Evolutionary conservation across 2,113 vertebrate species (phyloP), one percentile per base, ranked within the genome.

Genomic region (Tricholaema leucomelas): DNA sequence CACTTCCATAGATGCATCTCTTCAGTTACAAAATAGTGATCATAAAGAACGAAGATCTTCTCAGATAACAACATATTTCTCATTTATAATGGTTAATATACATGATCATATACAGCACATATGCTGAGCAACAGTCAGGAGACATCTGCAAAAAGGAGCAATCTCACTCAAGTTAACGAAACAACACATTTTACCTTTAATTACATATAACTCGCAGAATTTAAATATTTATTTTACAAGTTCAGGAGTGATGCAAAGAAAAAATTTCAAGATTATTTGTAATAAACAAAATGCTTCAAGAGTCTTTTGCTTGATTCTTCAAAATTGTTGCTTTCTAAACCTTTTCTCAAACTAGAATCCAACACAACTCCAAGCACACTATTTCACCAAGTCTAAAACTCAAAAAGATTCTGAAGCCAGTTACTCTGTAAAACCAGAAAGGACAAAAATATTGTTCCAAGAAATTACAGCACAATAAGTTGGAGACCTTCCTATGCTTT

Each of bases 351-450:
- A 65, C 10, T 25, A 72, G 25, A 70, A 71, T 46, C 31, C 33
- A 30, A 63, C 8, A 66, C n/a, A 42, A 36, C 10, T n/a, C 24
- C 3, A 2, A 84, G 83, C 0, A 0, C 3, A 48, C 9, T 44
- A 65, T 56, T 52, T 69, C 7, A 82, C 38, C 0, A 63, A 81
- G 9, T 27, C 25, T 35, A 75, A 33, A 36, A 61, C 10, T 70
- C 65, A 74, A 9, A 55, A 88, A 69, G 58, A 83, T 18, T 21
- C 55, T n/a, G n/a, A n/a, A n/a, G n/a, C n/a, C n/a, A n/a, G n/a
- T n/a, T n/a, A n/a, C n/a, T 70, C 28, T 69, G 24, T 36, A 69
- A 48, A 85, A 64, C 5, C 17, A 87, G 15, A n/a, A 90, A 25
- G 2, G 44, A 31, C 7, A 81, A 85, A 82, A 87, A 65, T 2